A percentile compares a stretch with the other conserved stretches of the same genome.
phyloP scores from a whole-genome alignment of 2,113 vertebrate species.

The Vombatus ursinus region DNA sequence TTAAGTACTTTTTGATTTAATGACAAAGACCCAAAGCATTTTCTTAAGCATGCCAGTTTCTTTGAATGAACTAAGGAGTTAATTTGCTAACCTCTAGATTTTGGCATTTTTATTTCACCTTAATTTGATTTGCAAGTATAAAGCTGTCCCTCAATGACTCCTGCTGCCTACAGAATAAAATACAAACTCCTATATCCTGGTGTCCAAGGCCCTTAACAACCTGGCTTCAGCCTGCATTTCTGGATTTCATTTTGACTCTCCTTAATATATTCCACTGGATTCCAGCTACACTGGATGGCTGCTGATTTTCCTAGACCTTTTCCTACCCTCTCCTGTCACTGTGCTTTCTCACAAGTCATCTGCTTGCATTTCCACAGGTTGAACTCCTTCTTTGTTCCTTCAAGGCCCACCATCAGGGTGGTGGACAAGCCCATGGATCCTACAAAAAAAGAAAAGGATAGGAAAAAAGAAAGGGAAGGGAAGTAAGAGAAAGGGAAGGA shows the following conservation, averaged over 20 bases:
- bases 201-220: neutral
- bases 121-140: neutral
- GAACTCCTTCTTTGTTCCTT: neutral
- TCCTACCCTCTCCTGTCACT: neutral
- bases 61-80: neutral
- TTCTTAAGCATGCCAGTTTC: neutral
- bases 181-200: neutral
- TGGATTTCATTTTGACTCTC: neutral
- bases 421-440: neutral
- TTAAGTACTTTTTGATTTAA: neutral
- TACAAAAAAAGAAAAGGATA: neutral
- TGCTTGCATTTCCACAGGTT: neutral
- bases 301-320: neutral
- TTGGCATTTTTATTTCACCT: neutral
- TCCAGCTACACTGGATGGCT: neutral
- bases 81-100: neutral
- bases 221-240: neutral
- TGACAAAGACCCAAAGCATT: neutral
- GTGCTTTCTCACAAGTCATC: neutral
- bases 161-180: neutral
- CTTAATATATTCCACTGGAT: neutral
- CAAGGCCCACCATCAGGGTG: neutral
- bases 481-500: too few species aligned
- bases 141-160: neutral
- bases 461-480: neutral